Percentiles rank a stretch among this genome's conserved stretches.
phyloP scores from a whole-genome alignment of 2,888 invertebrate species.

The Cephonodes hylas region DNA sequence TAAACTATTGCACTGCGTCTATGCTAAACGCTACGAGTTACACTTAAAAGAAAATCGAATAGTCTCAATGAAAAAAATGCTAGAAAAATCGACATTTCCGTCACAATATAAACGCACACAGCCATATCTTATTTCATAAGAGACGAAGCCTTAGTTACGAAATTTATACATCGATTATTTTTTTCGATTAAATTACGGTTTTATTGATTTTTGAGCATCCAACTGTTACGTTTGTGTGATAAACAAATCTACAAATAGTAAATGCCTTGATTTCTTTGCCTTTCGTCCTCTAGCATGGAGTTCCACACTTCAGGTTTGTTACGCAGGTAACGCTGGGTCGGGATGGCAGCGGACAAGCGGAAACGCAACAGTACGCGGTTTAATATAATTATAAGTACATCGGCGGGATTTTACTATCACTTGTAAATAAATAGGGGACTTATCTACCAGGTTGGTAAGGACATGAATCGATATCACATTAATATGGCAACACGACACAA shows the following conservation, averaged over 20 bases:
- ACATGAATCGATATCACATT: not conserved
- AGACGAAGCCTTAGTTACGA: constrained; percentile 46
- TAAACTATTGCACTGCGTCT: constrained; percentile 34
- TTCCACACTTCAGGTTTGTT: not conserved
- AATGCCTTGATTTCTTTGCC: constrained; percentile 3
- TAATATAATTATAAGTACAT: constrained; percentile 5
- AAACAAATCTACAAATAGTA: constrained; percentile 8
- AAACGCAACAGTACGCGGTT: not conserved
- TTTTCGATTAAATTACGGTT: constrained; percentile 34
- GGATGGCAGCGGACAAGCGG: not conserved
- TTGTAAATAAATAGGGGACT: not conserved
- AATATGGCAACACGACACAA: not conserved
- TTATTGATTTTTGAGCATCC: constrained; percentile 32
- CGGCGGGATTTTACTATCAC: constrained; percentile 11
- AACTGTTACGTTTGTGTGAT: constrained; percentile 1
- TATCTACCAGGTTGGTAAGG: no score
- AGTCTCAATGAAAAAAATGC: constrained; percentile 36
- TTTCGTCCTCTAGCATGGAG: not conserved
- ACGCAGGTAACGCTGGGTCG: not conserved
- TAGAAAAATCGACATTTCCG: constrained; percentile 43
- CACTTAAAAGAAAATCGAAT: not conserved
- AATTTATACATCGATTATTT: constrained; percentile 27
- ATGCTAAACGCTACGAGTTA: constrained; percentile 10
- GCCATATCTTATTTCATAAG: constrained; percentile 70
- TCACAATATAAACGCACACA: constrained; percentile 54